phyloP scores from a whole-genome alignment of 2,888 invertebrate species.

The Molanna angustata region DNA sequence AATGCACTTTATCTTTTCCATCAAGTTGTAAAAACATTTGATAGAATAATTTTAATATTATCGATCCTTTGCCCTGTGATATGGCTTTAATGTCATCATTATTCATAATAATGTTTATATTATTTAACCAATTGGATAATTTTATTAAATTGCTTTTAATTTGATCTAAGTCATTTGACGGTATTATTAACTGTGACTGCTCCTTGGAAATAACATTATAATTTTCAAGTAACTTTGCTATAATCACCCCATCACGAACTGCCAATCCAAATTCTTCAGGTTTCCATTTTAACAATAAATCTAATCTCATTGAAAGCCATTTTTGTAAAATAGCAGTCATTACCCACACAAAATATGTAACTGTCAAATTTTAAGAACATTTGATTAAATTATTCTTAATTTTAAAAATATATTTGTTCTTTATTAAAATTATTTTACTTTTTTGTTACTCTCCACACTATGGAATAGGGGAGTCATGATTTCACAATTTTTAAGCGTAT shows the following conservation, averaged over 20 bases:
- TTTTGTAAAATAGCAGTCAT: slow-evolving; percentile 61
- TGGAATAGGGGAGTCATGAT: no score
- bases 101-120: slow-evolving; percentile 48
- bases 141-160: slow-evolving; percentile 53
- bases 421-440: no score
- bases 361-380: no score
- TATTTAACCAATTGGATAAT: slow-evolving; percentile 53
- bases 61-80: slow-evolving; percentile 50
- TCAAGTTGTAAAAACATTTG: slow-evolving; percentile 60
- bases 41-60: slow-evolving; percentile 58
- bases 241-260: slow-evolving; percentile 57
- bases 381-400: no score
- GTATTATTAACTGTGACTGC: slow-evolving; percentile 50
- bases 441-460: no score
- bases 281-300: slow-evolving; percentile 53
- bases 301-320: slow-evolving; percentile 59
- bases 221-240: slow-evolving; percentile 55
- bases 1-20: slow-evolving; percentile 55
- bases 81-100: slow-evolving; percentile 50
- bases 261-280: slow-evolving; percentile 54
- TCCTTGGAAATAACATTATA: slow-evolving; percentile 59
- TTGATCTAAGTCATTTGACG: slow-evolving; percentile 44
- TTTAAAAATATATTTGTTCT: no score
- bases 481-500: no score
- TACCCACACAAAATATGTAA: not conserved